Base-by-base conservation (phyloP, 2,888 invertebrate species). In the Meiosimyza decipiens region DNA sequence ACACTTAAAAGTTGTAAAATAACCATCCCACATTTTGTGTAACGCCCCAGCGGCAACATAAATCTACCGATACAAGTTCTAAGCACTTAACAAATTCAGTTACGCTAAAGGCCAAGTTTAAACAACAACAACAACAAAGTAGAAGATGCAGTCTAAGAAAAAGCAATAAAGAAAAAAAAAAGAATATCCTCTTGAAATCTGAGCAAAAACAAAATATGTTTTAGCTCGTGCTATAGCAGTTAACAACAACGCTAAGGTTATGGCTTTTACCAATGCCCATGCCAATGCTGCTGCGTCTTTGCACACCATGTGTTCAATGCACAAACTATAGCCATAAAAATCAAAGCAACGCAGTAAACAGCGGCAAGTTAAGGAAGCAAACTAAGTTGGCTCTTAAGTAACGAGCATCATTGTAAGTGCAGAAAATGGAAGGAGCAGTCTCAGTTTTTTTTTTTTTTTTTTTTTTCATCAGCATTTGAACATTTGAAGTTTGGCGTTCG, bases 141-240 rank as follows among this genome's bases (percentile, higher is more conserved):
- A 13, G 47, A 55, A 15, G 47, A 50, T 22, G 6, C 16, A 64
- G 62, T 55, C 55, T 40, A 40, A 40, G 40, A 40, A 40, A 40
- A 40, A 7, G 40, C 40, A 40, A 40, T 40, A 6, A 40, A 40
- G 40, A 7, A 40, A 40, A 40, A 40, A 40, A 40, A 40, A 40
- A 40, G 4, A 40, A 9, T 7, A 22, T 55, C n/a, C 55, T 16
- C 55, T 12, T 55, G 64, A 33, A 64, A 55, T 2, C 6, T 55
- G 55, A 55, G 16, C 55, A 22, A 13, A 22, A 47, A 71, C 72
- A 73, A 22, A 22, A 22, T 22, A 76, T 75, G 77, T 77, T 74
- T 67, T 50, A 74, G 78, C 78, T 77, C 78, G 78, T 78, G 78
- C 78, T 76, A 73, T 73, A 75, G 75, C 73, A 75, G 72, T 77